Base-by-base conservation (phyloP, 2,113 vertebrate genomes). In the Hyperopisus bebe region DNA sequence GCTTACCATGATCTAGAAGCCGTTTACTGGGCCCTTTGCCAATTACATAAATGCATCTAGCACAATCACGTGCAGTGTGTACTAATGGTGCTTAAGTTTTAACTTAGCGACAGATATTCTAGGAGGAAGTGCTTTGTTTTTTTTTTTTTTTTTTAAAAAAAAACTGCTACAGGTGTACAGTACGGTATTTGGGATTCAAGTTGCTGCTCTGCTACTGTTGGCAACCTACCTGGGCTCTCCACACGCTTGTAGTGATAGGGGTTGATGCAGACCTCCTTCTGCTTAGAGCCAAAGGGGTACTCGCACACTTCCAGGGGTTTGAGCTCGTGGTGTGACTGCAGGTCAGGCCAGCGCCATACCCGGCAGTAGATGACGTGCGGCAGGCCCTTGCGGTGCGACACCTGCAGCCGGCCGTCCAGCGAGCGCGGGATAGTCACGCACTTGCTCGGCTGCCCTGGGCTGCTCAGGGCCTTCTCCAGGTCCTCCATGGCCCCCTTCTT, bases 221-320 rank as follows among this genome's bases (percentile, higher is more conserved):
- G 58, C 35, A 0, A 85, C 62, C 13, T 51, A 89, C 48, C 48
- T 82, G 70, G 70, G 31, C 58, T 46, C 66, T 62, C 70, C 70
- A 88, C 51, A 2, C 48, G 47, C 74, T 46, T 99, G 94, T 99
- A 99, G 96, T 99, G 99, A 95, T 99, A 99, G 0, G 99, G 99
- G 95, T 99, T 99, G 95, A 99, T 99, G 96, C 99, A 99, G 91
- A 99, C 99, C 95, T 99, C 99, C 95, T 99, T 99, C 95, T 99
- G 99, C 90, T 99, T 99, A 90, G 98, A 99, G 92, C 98, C 98
- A 92, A 99, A 99, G 21, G 98, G 98, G 95, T 98, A 99, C 93
- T 99, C 98, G 93, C 98, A 99, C 92, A 98, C 96, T 94, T 99
- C 98, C 95, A 99, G 95, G 0, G 98, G 98, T 91, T 99, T 99